Conservation (phyloP, 1,140 invertebrate species). For the Drosophila seguyi region DNA sequence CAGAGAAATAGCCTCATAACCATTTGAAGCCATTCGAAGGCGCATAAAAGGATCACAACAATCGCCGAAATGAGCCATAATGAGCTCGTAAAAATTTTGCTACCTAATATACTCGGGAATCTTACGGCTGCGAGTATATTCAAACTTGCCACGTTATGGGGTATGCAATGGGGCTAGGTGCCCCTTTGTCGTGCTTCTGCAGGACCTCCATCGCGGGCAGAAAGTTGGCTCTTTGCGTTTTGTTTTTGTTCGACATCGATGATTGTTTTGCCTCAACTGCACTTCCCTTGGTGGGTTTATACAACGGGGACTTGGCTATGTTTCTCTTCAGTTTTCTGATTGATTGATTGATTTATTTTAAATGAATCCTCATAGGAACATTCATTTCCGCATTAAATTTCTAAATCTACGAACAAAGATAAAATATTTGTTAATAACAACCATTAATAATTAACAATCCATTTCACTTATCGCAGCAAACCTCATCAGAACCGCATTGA, state of each 20-base stretch:
- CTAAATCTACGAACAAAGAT: no score
- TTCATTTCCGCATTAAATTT: no score
- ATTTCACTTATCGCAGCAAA: no score
- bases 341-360: slow-evolving; percentile 14
- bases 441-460: no score
- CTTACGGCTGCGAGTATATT: slow-evolving; percentile 82
- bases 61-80: slow-evolving; percentile 85
- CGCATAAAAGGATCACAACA: slow-evolving; percentile 85
- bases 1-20: slow-evolving; percentile 85
- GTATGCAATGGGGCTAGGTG: slow-evolving; percentile 43
- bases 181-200: slow-evolving; percentile 12
- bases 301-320: background rate
- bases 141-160: slow-evolving; percentile 81
- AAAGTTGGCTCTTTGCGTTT: slow-evolving; percentile 27
- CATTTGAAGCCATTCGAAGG: slow-evolving; percentile 85
- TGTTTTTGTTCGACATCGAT: slow-evolving; percentile 41
- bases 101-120: slow-evolving; percentile 85
- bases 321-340: background rate
- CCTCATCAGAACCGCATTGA: no score
- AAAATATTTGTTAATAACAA: no score
- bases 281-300: slow-evolving; percentile 1
- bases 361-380: no score
- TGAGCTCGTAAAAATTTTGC: slow-evolving; percentile 86
- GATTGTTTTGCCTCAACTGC: slow-evolving; percentile 34
- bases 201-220: slow-evolving; percentile 23